These are phyloP conservation scores for Bilobella aurantiaca DNA, from an alignment of 1,140 invertebrate species.

Conservation along the genomic window DNA sequence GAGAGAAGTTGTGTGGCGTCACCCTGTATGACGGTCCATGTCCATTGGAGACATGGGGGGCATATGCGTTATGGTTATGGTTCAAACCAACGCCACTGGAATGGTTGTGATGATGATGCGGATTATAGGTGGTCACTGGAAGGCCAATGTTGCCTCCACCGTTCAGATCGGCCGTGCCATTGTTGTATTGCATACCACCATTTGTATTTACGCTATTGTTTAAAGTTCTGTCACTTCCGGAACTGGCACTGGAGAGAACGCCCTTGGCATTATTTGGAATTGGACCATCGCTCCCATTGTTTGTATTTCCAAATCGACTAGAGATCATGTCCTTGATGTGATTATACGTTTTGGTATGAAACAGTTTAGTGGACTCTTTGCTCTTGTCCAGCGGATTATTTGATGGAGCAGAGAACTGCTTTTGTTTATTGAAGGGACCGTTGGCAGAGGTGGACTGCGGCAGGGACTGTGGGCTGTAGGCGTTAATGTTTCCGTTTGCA, in stretches of 20 bases:
- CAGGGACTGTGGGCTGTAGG: not conserved
- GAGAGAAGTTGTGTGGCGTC: not conserved
- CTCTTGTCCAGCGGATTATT: constrained; percentile 16
- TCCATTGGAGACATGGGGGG: not conserved
- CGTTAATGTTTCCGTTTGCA: not conserved
- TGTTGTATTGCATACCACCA: not conserved
- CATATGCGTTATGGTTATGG: not conserved
- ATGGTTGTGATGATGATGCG: not conserved
- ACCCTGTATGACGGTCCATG: not conserved
- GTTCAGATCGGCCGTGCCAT: not conserved
- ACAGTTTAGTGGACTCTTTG: constrained; percentile 36
- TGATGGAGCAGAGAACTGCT: constrained; percentile 17
- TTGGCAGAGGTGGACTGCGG: constrained; percentile 18
- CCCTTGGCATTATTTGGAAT: constrained; percentile 8
- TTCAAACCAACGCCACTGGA: not conserved
- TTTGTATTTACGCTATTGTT: constrained; percentile 6
- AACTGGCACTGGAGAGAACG: not conserved
- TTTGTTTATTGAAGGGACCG: constrained; percentile 25
- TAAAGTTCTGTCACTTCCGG: constrained; percentile 1
- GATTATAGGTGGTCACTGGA: not conserved
- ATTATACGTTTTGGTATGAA: constrained; percentile 58
- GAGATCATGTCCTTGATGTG: constrained; percentile 75
- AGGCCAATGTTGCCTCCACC: not conserved
- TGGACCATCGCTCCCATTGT: constrained; percentile 10
- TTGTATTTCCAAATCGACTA: constrained; percentile 54